A percentile compares a stretch with the other conserved stretches of the same genome.
Evolutionary conservation across 2,797 vertebrate genomes (phyloP).

Genomic region (Chlorospingus flavigularis): DNA sequence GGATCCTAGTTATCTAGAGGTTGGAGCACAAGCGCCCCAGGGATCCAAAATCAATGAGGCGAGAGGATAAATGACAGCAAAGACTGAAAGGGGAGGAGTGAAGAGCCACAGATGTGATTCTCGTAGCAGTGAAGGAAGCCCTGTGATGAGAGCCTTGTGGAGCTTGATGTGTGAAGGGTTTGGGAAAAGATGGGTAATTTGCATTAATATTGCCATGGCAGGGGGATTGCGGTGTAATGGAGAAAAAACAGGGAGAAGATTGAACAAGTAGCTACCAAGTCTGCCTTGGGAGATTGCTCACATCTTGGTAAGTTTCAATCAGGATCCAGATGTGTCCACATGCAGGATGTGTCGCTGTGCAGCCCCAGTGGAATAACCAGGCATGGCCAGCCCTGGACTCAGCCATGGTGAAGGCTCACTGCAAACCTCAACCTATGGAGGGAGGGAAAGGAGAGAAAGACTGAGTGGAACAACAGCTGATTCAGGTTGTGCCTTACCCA

Average conservation of each 20-base stretch:
- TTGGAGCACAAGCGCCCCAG: not conserved
- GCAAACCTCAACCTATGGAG: not conserved
- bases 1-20: not conserved
- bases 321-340: not conserved
- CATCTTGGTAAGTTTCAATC: not conserved
- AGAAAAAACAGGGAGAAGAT: not conserved
- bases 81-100: not conserved
- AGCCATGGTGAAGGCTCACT: not conserved
- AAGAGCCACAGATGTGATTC: not conserved
- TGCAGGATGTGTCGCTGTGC: accelerated
- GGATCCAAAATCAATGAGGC: accelerated
- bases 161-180: not conserved
- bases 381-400: accelerated
- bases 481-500: not conserved
- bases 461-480: not conserved
- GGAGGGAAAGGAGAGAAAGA: not conserved
- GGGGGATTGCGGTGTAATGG: not conserved
- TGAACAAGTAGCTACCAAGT: not conserved
- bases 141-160: not conserved
- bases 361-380: not conserved
- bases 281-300: not conserved
- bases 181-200: not conserved
- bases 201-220: not conserved
- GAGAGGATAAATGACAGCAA: not conserved
- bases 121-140: not conserved